Evolutionary conservation across 92 coral and sea anemone species (phyloP).

Genomic region (Pocillopora grandis): DNA sequence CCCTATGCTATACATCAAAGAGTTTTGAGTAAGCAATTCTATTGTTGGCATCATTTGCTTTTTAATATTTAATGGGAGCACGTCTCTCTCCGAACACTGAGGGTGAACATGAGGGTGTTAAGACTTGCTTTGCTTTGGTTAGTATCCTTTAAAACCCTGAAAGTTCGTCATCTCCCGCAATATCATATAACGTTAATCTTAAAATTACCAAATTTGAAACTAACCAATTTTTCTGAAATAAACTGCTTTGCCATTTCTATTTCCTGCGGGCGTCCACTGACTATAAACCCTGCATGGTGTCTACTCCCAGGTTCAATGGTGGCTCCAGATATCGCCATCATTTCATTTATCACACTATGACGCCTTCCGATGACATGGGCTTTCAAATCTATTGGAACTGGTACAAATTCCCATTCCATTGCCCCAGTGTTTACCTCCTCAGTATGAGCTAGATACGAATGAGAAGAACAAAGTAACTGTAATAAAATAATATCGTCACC

Average conservation of each 20-base stretch:
- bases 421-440: no score
- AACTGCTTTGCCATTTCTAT: neutral
- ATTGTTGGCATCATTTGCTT: no score
- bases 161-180: no score
- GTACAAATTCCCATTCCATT: constrained; percentile 3
- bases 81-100: no score
- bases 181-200: neutral
- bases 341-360: neutral
- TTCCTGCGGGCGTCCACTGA: constrained; percentile 1
- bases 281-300: neutral
- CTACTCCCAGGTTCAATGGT: neutral
- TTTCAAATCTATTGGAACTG: neutral
- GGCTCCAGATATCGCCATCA: constrained; percentile 14
- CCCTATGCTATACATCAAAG: neutral
- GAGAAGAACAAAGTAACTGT: no score
- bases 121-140: no score
- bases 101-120: no score
- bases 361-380: neutral
- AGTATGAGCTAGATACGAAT: no score
- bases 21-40: neutral
- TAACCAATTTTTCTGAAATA: constrained; percentile 8
- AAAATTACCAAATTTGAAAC: neutral
- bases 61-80: no score
- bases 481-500: no score
- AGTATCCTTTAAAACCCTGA: no score